Evolutionary conservation across 2,888 invertebrate genomes (phyloP).

Genomic region (Melipona beecheii): DNA sequence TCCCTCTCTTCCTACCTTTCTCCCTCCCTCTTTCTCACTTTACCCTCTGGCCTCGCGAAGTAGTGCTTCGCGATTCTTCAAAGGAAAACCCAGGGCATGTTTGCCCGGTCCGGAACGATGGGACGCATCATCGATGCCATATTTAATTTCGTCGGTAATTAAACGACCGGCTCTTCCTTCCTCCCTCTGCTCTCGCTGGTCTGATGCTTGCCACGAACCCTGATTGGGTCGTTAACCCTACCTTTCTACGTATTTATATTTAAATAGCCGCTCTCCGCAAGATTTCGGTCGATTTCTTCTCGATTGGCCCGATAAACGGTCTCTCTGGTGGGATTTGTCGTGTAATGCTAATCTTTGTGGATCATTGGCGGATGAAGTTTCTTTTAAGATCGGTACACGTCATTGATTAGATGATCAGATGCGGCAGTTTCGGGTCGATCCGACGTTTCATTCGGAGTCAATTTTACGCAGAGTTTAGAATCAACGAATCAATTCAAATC

Average conservation of each 20-base stretch:
- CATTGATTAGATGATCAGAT: background rate
- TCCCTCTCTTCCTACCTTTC: conserved; percentile 1
- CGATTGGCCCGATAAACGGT: background rate
- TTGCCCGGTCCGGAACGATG: conserved; percentile 35
- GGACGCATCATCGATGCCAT: conserved; percentile 54
- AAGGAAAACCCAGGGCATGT: conserved; percentile 43
- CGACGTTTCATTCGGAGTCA: background rate
- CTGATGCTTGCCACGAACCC: background rate
- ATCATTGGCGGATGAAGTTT: background rate
- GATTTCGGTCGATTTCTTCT: conserved; percentile 4
- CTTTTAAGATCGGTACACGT: rapidly evolving
- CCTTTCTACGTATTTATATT: conserved; percentile 39
- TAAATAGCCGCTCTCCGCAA: background rate
- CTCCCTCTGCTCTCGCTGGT: background rate
- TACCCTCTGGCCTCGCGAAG: conserved; percentile 2
- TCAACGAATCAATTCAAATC: too few species aligned
- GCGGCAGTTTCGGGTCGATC: background rate
- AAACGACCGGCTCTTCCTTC: conserved; percentile 25
- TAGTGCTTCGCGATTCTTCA: conserved; percentile 48
- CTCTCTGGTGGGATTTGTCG: background rate
- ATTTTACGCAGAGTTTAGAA: too few species aligned
- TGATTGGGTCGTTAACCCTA: conserved; percentile 47
- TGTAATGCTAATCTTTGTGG: background rate
- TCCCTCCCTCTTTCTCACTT: too few species aligned
- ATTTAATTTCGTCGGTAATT: conserved; percentile 53